phyloP scores from a whole-genome alignment of 2,113 vertebrate species.

The Xiphophorus hellerii region DNA sequence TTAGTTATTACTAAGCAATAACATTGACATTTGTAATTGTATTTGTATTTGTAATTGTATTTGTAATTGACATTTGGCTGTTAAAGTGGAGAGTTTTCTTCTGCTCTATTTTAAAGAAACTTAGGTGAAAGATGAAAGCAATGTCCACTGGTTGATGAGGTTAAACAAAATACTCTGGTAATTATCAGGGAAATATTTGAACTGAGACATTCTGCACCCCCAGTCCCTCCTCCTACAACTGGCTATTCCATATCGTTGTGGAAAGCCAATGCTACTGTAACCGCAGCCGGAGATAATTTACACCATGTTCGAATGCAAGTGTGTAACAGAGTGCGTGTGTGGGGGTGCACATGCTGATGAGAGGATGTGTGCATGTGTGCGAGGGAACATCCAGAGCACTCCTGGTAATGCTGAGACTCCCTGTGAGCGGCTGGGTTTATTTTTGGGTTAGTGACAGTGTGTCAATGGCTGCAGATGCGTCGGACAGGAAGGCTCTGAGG shows the following conservation, averaged over 20 bases:
- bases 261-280: slow-evolving; percentile 6
- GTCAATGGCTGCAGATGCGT: slow-evolving; percentile 87
- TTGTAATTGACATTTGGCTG: background rate
- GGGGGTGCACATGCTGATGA: slow-evolving; percentile 8
- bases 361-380: slow-evolving; percentile 14
- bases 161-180: background rate
- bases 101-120: no score
- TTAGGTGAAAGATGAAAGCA: background rate
- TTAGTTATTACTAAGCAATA: no score
- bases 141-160: background rate
- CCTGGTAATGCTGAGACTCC: slow-evolving; percentile 77
- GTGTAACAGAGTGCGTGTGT: slow-evolving; percentile 21
- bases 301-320: slow-evolving; percentile 8
- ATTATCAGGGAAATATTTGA: background rate
- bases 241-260: background rate
- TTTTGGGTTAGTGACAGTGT: slow-evolving; percentile 85
- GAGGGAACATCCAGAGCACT: slow-evolving; percentile 37
- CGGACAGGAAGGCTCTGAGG: slow-evolving; percentile 84
- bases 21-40: no score
- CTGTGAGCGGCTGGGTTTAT: slow-evolving; percentile 74
- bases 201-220: background rate
- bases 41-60: no score
- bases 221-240: no score
- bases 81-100: no score
- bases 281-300: slow-evolving; percentile 21